Conservation (phyloP, 2,113 vertebrate species). For the Chloebia gouldiae region DNA sequence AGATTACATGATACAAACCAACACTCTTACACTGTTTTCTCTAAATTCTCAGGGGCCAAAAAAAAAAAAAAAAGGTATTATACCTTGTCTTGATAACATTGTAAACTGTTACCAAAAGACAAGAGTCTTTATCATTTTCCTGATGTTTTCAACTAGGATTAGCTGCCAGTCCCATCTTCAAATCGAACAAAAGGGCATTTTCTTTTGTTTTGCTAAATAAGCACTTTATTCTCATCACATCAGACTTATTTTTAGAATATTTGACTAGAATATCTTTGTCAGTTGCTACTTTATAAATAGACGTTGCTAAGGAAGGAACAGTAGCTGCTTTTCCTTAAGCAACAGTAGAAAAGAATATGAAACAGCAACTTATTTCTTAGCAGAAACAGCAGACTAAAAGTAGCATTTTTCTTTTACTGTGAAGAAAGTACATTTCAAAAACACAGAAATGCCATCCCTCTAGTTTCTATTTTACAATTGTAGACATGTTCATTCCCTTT, state of each 20-base stretch:
- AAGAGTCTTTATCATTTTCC: neutral
- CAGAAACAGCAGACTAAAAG: constrained; percentile 3
- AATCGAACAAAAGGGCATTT: neutral
- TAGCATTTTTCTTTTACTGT: neutral
- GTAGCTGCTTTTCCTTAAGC: constrained; percentile 35
- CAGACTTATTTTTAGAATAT: constrained; percentile 46
- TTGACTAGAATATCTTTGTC: constrained; percentile 25
- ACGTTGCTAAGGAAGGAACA: constrained; percentile 41
- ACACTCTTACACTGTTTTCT: neutral
- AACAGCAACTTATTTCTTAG: constrained; percentile 25
- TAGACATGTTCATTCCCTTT: neutral
- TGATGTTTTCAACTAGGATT: neutral
- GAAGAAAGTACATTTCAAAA: neutral
- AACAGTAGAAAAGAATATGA: neutral
- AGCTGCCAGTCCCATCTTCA: neutral
- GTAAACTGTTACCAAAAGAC: neutral
- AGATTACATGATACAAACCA: neutral
- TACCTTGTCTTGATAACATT: neutral
- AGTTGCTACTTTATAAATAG: constrained; percentile 14
- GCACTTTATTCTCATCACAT: neutral
- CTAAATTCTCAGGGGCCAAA: neutral
- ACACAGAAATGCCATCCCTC: neutral
- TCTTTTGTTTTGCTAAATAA: constrained; percentile 19
- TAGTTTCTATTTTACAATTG: neutral
- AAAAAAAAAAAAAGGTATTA: neutral